These are phyloP conservation scores for Patella depressa DNA, from an alignment of 2,888 invertebrate species.

Conservation along the genomic window DNA sequence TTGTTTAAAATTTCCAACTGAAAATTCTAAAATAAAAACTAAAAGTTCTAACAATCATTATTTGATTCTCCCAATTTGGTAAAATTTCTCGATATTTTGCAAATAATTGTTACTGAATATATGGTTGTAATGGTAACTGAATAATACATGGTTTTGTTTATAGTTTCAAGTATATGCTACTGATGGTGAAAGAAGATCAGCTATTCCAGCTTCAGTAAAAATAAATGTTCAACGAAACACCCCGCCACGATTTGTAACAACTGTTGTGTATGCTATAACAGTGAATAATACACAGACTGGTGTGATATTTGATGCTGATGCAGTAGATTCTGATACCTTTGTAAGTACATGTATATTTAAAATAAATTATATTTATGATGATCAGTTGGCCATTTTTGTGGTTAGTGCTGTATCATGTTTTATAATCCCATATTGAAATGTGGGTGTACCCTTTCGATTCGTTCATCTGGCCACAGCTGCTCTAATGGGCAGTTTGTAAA, in stretches of 20 bases:
- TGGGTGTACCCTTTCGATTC: too few species aligned
- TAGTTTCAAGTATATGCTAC: not conserved
- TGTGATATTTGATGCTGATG: constrained; percentile 20
- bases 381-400: not conserved
- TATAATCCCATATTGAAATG: too few species aligned
- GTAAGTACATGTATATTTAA: constrained; percentile 18
- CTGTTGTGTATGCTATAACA: not conserved
- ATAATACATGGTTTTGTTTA: not conserved
- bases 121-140: too few species aligned
- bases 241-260: not conserved
- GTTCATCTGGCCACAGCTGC: constrained; percentile 24
- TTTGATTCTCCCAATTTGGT: too few species aligned
- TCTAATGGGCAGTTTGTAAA: constrained; percentile 33
- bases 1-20: not conserved
- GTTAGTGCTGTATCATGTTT: too few species aligned
- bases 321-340: constrained; percentile 21
- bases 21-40: not conserved
- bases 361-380: not conserved
- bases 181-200: not conserved
- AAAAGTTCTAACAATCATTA: too few species aligned
- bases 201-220: not conserved
- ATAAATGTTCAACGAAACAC: not conserved
- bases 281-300: not conserved
- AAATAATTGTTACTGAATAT: too few species aligned
- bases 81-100: too few species aligned